phyloP scores from a whole-genome alignment of 2,113 vertebrate species.

The Amazona guildingii region DNA sequence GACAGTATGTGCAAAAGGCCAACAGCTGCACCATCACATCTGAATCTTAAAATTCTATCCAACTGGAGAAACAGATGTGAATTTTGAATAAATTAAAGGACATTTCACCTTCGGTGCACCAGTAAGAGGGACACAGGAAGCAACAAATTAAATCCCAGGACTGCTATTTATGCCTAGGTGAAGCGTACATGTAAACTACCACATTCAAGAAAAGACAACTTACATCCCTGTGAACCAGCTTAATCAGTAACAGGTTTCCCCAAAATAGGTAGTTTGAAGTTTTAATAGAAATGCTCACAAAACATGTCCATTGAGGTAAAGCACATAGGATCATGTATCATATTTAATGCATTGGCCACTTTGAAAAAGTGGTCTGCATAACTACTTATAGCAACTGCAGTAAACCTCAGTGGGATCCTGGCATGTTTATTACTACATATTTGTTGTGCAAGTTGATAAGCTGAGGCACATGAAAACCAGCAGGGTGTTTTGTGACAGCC shows the following conservation, averaged over 20 bases:
- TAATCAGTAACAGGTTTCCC: background rate
- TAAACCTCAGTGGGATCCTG: background rate
- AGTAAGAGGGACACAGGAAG: background rate
- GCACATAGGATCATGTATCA: no score
- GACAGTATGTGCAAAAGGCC: background rate
- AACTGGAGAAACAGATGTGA: constrained; percentile 43
- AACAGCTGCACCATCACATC: constrained; percentile 17
- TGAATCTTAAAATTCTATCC: background rate
- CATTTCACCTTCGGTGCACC: background rate
- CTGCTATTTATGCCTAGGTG: background rate
- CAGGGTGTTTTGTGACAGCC: no score
- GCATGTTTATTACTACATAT: background rate
- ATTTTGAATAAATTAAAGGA: background rate
- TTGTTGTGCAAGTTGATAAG: background rate
- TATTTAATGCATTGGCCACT: background rate
- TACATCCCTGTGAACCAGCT: fast-evolving
- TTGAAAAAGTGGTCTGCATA: background rate
- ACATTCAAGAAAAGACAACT: background rate
- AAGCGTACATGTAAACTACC: background rate
- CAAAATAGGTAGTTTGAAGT: background rate
- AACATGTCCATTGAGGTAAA: background rate
- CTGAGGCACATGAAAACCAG: no score
- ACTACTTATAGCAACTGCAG: background rate
- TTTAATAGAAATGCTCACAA: background rate
- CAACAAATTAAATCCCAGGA: background rate